Evolutionary conservation across 2,888 invertebrate genomes (phyloP).

Genomic region (Dasysyrphus tricinctus): DNA sequence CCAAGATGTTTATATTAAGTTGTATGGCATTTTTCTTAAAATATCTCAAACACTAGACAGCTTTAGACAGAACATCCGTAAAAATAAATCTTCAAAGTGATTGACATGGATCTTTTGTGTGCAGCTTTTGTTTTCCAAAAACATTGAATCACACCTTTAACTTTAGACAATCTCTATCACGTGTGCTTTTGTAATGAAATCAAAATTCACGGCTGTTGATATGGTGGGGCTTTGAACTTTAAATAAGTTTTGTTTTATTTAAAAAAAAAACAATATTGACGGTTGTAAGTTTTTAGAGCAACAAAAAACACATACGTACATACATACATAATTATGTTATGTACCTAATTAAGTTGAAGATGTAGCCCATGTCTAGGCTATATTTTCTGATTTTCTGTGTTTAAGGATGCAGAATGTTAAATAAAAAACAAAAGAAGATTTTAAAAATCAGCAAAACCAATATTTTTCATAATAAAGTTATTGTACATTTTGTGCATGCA

Average conservation of each 20-base stretch:
- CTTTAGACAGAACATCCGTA: conserved; percentile 19
- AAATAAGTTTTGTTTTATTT: neutral
- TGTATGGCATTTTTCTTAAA: conserved; percentile 63
- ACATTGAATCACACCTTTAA: conserved; percentile 8
- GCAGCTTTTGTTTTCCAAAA: conserved; percentile 22
- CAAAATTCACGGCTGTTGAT: neutral
- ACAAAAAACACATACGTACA: too few relatives aligned
- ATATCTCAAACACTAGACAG: conserved; percentile 59
- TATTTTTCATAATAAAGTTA: too few relatives aligned
- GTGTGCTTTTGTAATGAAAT: conserved; percentile 16
- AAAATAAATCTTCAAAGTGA: conserved; percentile 51
- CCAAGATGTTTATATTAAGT: conserved; percentile 41
- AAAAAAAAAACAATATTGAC: neutral
- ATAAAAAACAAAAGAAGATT: too few relatives aligned
- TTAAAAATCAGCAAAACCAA: too few relatives aligned
- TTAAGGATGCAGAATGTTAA: too few relatives aligned
- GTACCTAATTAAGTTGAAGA: too few relatives aligned
- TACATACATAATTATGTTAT: too few relatives aligned
- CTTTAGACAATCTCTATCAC: conserved; percentile 3
- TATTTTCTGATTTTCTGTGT: too few relatives aligned
- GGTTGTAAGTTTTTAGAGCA: too few relatives aligned
- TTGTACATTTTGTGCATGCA: too few relatives aligned
- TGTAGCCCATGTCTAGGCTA: too few relatives aligned
- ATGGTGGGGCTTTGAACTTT: neutral
- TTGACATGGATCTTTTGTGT: conserved; percentile 21